Conservation (phyloP, 2,888 invertebrate genomes). For the Pheosia gnoma region DNA sequence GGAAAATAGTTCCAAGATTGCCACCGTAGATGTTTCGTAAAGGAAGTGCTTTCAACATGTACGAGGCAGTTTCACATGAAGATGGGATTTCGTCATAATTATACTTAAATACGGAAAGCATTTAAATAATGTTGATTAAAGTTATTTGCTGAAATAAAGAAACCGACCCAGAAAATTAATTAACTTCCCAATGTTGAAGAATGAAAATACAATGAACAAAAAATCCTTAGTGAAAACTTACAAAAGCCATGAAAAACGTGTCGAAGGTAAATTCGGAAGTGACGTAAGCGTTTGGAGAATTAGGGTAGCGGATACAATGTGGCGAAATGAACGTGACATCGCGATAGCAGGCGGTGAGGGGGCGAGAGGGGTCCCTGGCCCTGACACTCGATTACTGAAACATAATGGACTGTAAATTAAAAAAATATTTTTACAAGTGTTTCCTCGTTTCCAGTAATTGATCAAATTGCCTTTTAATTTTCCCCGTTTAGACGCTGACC, state of each 20-base stretch:
- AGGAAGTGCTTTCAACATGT: background rate
- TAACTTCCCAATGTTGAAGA: too few relatives aligned
- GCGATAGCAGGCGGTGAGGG: background rate
- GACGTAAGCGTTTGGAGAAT: background rate
- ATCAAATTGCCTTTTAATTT: background rate
- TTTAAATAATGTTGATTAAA: too few relatives aligned
- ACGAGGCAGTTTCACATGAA: too few relatives aligned
- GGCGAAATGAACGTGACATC: constrained; percentile 1
- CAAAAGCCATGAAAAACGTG: background rate
- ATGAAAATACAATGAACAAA: background rate
- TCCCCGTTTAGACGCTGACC: background rate
- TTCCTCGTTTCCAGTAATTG: background rate
- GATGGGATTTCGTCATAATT: background rate
- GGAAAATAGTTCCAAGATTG: background rate
- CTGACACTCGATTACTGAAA: background rate
- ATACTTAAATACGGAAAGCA: too few relatives aligned
- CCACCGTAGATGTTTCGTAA: background rate
- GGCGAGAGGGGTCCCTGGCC: background rate
- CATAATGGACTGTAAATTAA: background rate
- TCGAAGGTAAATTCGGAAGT: background rate
- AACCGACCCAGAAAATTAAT: too few relatives aligned
- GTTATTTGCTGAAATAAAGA: too few relatives aligned
- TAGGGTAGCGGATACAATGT: background rate
- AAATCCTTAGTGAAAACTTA: background rate
- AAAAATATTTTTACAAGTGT: background rate